Conservation (phyloP, 2,113 vertebrate genomes). For the Cichladusa arquata region DNA sequence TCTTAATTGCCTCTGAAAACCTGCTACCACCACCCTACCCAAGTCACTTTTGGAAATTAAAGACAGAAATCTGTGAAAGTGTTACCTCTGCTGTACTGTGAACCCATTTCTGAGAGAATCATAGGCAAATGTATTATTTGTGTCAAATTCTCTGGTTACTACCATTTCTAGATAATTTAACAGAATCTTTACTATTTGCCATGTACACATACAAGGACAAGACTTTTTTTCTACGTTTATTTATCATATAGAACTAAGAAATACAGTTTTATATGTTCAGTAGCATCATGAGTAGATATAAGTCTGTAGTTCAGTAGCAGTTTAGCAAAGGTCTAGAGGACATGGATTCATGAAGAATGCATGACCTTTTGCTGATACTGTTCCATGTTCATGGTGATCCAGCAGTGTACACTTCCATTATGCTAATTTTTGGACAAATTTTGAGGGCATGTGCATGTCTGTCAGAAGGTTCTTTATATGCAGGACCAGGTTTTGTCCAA, state of each 20-base stretch:
- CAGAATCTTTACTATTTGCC: background rate
- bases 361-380: fast-evolving
- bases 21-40: background rate
- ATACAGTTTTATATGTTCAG: background rate
- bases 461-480: background rate
- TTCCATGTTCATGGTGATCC: background rate
- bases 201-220: background rate
- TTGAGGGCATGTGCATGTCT: background rate
- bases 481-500: background rate
- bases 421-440: background rate
- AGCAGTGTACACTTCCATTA: background rate
- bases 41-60: background rate
- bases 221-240: background rate
- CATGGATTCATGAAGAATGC: background rate
- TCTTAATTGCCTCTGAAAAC: background rate
- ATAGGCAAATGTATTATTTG: background rate
- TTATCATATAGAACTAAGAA: background rate
- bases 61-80: background rate
- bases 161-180: background rate
- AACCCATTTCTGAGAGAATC: background rate
- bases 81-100: background rate
- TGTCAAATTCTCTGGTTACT: background rate
- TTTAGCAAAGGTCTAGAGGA: background rate
- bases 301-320: background rate
- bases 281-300: background rate